Base-by-base conservation (phyloP, 2,797 vertebrate genomes). In the Acrossocheilus wenchowensis region DNA sequence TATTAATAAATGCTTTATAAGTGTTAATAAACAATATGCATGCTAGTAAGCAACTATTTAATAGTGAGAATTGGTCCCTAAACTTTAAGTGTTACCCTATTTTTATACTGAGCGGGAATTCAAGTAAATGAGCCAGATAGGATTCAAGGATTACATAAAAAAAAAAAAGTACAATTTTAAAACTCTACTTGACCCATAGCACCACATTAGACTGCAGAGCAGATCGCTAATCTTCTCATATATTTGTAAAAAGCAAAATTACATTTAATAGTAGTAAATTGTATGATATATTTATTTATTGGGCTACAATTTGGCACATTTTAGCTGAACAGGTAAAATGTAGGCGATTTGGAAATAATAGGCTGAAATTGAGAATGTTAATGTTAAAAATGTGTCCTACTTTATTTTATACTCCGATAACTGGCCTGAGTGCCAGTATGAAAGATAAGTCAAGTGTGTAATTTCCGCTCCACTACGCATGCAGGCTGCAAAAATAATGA, bases 401-500 rank as follows among this genome's bases (percentile, higher is more conserved):
- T 62, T 62, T 79, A 79, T 79, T 11, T 26, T 43, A 79, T 79
- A 11, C 23, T 79, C 36, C 0, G 23, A 78, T 60, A 43, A 62
- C 17, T 78, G 23, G 23, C 36, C 19, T 15, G 23, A 21, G 50
- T 54, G 48, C 3, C 36, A 14, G 54, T 19, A 43, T 43, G 39
- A 79, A 62, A 79, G 54, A 43, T 19, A 62, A 62, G 77, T 79
- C 77, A 79, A 62, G 39, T 43, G 77, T 43, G 77, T 62, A 11
- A 79, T 64, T 62, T 64, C 57, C 6, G 57, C 57, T 21, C 23
- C 39, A 19, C n/a, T 62, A 79, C 0, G 2, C 54, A 79, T 0
- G 2, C 54, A 62, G 14, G 7, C n/a, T 62, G 77, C 14, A 62
- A 43, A 79, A 62, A 43, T n/a, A 14, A 52, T n/a, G 30, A 57